Base-by-base conservation (phyloP, 2,797 vertebrate genomes). In the Argentina silus region DNA sequence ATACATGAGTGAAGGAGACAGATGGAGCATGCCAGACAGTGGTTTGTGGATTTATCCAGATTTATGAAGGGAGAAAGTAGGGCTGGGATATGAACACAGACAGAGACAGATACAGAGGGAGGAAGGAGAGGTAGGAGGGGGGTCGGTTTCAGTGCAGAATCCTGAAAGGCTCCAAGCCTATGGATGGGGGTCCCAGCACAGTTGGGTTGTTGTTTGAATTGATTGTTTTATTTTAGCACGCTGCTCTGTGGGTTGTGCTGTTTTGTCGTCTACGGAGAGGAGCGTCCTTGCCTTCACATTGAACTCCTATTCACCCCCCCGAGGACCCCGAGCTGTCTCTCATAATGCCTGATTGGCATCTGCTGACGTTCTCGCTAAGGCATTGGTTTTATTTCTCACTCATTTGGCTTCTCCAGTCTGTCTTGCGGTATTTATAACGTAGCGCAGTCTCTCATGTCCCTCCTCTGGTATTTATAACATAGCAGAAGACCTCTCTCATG, bases 21-120 rank as follows among this genome's bases (percentile, higher is more conserved):
- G 91, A 94, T 93, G 92, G 89, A 88, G 89, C 89, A 85, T 89
- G 89, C 91, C 90, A 91, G 90, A 90, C 89, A 93, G 90, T 88
- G 90, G 88, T 92, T 92, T 92, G 90, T 92, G 86, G 89, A 93
- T 93, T 91, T 88, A 92, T 93, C 89, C 92, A 93, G 92, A 94
- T 93, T 93, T 92, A 92, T 93, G 90, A 92, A 85, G 87, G 90
- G 90, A 91, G 87, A 86, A 91, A 89, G 90, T 83, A 64, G 70
- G 73, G 85, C 75, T 55, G 17, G 81, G 69, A 89, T 85, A 87
- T 90, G 87, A 91, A 81, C 74, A 59, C 48, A 67, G 51, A 75
- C n/a, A 67, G 64, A 66, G 64, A 65, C 43, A 51, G 56, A 64
- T 67, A 67, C 50, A 19, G 71, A 67, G 36, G 42, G 72, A 63